Evolutionary conservation across 2,113 vertebrate species (phyloP), one percentile per base, ranked within the genome.

Genomic region (Paramormyrops kingsleyae): DNA sequence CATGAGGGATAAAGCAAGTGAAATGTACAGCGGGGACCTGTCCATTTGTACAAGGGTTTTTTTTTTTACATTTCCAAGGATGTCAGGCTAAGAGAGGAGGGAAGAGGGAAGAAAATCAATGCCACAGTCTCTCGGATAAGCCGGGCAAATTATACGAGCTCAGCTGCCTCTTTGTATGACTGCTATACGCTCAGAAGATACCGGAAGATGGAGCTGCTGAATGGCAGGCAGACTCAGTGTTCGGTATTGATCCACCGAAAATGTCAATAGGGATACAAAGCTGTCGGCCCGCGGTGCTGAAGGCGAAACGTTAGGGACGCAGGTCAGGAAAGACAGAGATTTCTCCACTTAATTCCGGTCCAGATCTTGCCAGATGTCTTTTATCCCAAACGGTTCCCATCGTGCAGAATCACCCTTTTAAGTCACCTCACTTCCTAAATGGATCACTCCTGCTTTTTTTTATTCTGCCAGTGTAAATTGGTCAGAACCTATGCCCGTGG

Each of bases 101-200:
- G 94, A 95, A 88, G 91, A 89, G 92, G 80, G 83, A 87, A 95
- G 93, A 97, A 95, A 98, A 98, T 99, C 98, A 97, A 98, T 99
- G 96, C 94, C 92, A 92, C 92, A 97, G 93, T 96, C 95, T 95
- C 95, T 95, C 95, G 94, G 95, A 94, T 97, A 96, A 97, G 95
- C 95, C 94, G 95, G 95, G 93, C 96, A 97, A 98, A 98, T 99
- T 98, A 98, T 95, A 95, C 91, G 94, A 96, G 96, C 97, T 97
- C 94, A 95, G 95, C 96, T 95, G 95, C 96, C 95, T 97, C 94
- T 96, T 97, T 98, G 97, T 98, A 96, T 94, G 95, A 96, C 95
- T 92, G 96, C 97, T 96, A 96, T 96, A 97, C 97, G 97, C 97
- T 95, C 93, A 95, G 93, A 92, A 96, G 96, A 94, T 94, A 94